phyloP scores from a whole-genome alignment of 2,888 invertebrate genomes.

The Patella ulyssiponensis region DNA sequence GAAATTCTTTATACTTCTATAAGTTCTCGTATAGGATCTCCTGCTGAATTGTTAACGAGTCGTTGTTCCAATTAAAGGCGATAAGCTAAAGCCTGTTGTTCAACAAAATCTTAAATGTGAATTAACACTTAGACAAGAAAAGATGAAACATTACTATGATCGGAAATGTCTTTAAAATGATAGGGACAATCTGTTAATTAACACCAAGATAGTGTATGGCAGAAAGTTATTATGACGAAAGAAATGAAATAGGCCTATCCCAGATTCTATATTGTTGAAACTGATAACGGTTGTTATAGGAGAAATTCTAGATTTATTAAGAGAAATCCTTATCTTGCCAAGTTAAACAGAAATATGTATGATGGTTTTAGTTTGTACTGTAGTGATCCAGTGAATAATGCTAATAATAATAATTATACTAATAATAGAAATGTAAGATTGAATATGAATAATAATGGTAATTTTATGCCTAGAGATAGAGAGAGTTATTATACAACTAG shows the following conservation, averaged over 20 bases:
- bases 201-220: not conserved
- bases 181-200: not conserved
- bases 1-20: not conserved
- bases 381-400: too few species aligned
- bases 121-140: not conserved
- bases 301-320: not conserved
- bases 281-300: not conserved
- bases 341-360: not conserved
- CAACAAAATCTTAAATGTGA: not conserved
- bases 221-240: not conserved
- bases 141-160: constrained; percentile 6
- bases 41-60: not conserved
- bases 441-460: too few species aligned
- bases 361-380: too few species aligned
- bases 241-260: not conserved
- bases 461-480: too few species aligned
- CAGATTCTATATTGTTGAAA: not conserved
- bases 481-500: too few species aligned
- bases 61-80: not conserved
- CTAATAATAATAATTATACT: too few species aligned
- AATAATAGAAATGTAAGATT: too few species aligned
- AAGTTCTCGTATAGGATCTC: not conserved
- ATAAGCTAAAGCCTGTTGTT: not conserved
- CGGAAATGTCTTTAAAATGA: not conserved
- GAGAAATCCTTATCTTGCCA: not conserved